These are phyloP conservation scores for Clarias batrachus DNA, from an alignment of 2,113 vertebrate genomes.

Conservation along the genomic window DNA sequence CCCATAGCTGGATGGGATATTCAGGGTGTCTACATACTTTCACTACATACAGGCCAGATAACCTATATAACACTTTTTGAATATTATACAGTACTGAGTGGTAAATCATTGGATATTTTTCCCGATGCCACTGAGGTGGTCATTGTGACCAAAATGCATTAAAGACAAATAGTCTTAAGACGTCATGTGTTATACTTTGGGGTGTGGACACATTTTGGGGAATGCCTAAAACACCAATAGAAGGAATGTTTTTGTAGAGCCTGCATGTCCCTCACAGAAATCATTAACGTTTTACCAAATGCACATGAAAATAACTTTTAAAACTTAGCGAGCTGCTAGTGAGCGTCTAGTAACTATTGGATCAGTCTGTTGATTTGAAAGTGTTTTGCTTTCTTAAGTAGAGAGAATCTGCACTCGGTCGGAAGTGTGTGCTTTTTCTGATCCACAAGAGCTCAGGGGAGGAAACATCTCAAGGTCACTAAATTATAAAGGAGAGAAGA, in stretches of 20 bases:
- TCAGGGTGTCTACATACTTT: background rate
- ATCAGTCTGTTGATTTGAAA: background rate
- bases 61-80: background rate
- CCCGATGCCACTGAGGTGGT: background rate
- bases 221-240: background rate
- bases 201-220: background rate
- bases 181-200: background rate
- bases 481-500: conserved; percentile 57
- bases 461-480: conserved; percentile 50
- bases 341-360: conserved; percentile 4
- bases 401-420: background rate
- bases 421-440: conserved; percentile 37
- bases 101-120: background rate
- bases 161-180: background rate
- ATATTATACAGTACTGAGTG: background rate
- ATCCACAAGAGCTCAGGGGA: conserved; percentile 46
- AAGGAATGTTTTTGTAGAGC: background rate
- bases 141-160: background rate
- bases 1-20: background rate
- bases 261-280: background rate
- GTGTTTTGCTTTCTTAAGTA: background rate
- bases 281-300: background rate
- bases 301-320: background rate
- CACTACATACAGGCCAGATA: no score
- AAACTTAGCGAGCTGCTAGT: conserved; percentile 17